phyloP scores from a whole-genome alignment of 2,888 invertebrate genomes.

The Timema podura region DNA sequence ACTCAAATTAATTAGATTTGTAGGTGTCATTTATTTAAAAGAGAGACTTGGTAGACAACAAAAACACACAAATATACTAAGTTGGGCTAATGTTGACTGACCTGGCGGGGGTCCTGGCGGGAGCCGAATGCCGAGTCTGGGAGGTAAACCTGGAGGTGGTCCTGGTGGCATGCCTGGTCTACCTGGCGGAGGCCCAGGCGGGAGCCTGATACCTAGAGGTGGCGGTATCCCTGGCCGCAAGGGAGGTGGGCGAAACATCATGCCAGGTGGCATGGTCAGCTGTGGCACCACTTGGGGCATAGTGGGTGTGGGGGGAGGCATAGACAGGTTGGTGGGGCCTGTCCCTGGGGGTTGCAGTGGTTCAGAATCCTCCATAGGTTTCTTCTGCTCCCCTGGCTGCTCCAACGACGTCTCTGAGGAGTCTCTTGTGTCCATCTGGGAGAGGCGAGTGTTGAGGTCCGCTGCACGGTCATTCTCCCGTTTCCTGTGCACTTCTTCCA shows the following conservation, averaged over 20 bases:
- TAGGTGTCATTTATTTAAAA: too few species aligned
- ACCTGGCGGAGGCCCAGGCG: conserved; percentile 59
- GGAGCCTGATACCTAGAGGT: conserved; percentile 45
- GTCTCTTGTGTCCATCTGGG: conserved; percentile 41
- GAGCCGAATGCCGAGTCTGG: conserved; percentile 60
- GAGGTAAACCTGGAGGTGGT: conserved; percentile 48
- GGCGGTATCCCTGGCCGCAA: conserved; percentile 47
- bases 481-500: conserved; percentile 80
- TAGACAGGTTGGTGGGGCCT: conserved; percentile 24
- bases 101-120: conserved; percentile 63
- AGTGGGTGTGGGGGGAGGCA: conserved; percentile 27
- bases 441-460: conserved; percentile 54
- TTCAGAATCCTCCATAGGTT: conserved; percentile 37
- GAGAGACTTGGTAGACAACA: too few species aligned
- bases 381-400: conserved; percentile 27
- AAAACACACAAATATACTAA: too few species aligned
- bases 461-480: conserved; percentile 63
- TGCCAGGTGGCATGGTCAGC: conserved; percentile 31
- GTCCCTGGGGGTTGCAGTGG: conserved; percentile 34
- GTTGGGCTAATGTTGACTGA: conserved; percentile 22
- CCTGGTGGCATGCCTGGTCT: conserved; percentile 41
- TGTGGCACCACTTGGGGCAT: conserved; percentile 29
- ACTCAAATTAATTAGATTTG: too few species aligned
- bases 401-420: conserved; percentile 39
- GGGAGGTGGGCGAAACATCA: conserved; percentile 55